Percentiles rank a stretch among this genome's conserved stretches.
Conservation (phyloP, 2,113 vertebrate genomes). For the Rallus limicola region DNA sequence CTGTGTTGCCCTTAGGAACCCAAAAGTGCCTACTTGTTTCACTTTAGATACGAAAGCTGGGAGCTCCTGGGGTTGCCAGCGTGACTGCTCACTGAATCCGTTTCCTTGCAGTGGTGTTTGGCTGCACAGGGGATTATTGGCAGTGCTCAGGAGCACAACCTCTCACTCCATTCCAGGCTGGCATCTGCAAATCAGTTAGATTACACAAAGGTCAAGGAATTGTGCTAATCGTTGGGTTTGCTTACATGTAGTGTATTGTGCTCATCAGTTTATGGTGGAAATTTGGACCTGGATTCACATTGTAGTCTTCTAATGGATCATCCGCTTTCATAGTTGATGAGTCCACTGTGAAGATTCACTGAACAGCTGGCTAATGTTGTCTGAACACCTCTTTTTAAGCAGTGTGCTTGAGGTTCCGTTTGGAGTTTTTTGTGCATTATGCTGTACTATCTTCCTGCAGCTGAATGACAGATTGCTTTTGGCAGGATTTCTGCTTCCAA, state of each 20-base stretch:
- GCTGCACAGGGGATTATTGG: background rate
- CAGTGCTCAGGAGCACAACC: background rate
- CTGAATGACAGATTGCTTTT: background rate
- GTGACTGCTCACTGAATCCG: background rate
- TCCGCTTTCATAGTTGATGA: background rate
- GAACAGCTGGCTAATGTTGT: background rate
- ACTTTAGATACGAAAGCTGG: background rate
- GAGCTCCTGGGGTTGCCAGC: background rate
- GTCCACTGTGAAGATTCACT: background rate
- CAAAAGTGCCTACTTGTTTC: constrained; percentile 1
- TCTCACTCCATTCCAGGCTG: constrained; percentile 10
- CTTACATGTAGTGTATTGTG: background rate
- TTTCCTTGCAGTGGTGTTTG: background rate
- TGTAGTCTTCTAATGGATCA: background rate
- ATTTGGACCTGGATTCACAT: background rate
- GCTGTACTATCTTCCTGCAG: background rate
- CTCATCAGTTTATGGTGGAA: background rate
- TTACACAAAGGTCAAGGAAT: background rate
- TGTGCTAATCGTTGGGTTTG: background rate
- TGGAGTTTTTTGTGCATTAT: background rate
- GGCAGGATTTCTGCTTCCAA: constrained; percentile 13
- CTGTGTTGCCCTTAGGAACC: background rate
- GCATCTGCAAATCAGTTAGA: background rate
- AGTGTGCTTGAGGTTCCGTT: background rate
- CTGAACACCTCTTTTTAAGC: background rate